A percentile compares a stretch with the other conserved stretches of the same genome.
These are phyloP conservation scores for Perizoma affinitatum DNA, from an alignment of 2,888 invertebrate genomes.

Conservation along the genomic window DNA sequence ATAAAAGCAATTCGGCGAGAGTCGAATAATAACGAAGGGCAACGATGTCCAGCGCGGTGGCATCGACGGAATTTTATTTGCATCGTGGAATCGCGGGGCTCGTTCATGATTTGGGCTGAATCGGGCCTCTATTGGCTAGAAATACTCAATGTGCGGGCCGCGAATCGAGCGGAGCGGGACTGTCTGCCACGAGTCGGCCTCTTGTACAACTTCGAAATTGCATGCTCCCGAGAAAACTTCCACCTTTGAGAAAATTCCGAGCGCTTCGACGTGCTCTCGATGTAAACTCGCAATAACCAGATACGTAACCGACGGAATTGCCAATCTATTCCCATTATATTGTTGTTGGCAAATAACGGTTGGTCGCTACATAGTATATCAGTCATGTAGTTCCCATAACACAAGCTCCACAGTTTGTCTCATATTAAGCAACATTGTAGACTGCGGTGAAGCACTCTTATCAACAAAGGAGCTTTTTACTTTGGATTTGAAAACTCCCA, in stretches of 20 bases:
- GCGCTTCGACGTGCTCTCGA: constrained; percentile 64
- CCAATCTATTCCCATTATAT: constrained; percentile 62
- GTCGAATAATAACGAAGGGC: constrained; percentile 82
- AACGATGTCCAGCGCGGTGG: constrained; percentile 76
- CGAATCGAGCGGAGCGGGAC: constrained; percentile 45
- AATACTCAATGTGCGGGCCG: constrained; percentile 71
- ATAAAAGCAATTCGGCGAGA: constrained; percentile 82
- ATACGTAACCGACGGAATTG: constrained; percentile 66
- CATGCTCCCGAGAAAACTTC: constrained; percentile 72
- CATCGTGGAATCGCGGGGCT: constrained; percentile 63
- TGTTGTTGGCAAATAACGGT: constrained; percentile 42
- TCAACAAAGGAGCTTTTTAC: too few species aligned
- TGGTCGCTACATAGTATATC: constrained; percentile 29
- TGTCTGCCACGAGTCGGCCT: constrained; percentile 48
- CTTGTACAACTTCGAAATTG: constrained; percentile 73
- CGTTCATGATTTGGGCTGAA: constrained; percentile 54
- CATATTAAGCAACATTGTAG: too few species aligned
- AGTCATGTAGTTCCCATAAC: too few species aligned
- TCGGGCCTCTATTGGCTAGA: constrained; percentile 72
- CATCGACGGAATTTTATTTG: constrained; percentile 78
- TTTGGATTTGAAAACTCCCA: too few species aligned
- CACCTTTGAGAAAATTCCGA: constrained; percentile 74
- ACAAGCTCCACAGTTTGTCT: too few species aligned
- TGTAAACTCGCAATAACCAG: constrained; percentile 68
- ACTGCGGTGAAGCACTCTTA: too few species aligned